Percentiles rank a stretch among this genome's conserved stretches.
phyloP scores from a whole-genome alignment of 2,113 vertebrate genomes.

The Entelurus aequoreus region DNA sequence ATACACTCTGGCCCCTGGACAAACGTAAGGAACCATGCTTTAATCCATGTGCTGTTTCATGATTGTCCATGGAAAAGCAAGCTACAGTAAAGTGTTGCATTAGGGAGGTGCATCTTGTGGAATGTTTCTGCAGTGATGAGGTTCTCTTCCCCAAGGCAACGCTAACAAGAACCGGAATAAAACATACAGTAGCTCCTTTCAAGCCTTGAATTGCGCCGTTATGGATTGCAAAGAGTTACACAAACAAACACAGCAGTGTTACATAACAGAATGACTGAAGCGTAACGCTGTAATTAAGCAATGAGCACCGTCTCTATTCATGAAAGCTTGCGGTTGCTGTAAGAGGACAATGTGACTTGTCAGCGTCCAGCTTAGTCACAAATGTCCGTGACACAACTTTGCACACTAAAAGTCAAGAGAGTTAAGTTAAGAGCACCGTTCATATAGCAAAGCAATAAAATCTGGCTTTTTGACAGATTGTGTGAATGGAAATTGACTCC shows the following conservation, averaged over 20 bases:
- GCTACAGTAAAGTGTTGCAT: slow-evolving; percentile 21
- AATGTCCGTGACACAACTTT: slow-evolving; percentile 20
- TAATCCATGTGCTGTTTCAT: neutral
- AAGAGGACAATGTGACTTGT: slow-evolving; percentile 18
- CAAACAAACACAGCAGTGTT: slow-evolving; percentile 63
- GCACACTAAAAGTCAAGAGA: slow-evolving; percentile 13
- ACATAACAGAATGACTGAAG: slow-evolving; percentile 45
- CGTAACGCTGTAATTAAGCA: slow-evolving; percentile 51
- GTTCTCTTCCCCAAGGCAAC: slow-evolving; percentile 71
- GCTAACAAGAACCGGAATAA: slow-evolving; percentile 41
- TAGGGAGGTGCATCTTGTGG: slow-evolving; percentile 28
- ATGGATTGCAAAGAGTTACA: slow-evolving; percentile 36
- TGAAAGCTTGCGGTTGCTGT: slow-evolving; percentile 1
- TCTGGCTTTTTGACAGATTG: slow-evolving; percentile 6
- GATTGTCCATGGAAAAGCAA: slow-evolving; percentile 22
- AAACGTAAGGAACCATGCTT: neutral
- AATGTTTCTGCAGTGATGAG: slow-evolving; percentile 47
- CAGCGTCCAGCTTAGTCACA: slow-evolving; percentile 14
- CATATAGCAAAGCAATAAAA: slow-evolving; percentile 19
- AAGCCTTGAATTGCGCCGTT: slow-evolving; percentile 36
- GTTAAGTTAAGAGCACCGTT: slow-evolving; percentile 31
- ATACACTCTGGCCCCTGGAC: too few relatives aligned
- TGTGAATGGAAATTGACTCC: slow-evolving; percentile 23
- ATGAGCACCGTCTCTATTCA: slow-evolving; percentile 40
- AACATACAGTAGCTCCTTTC: slow-evolving; percentile 40